Base-by-base conservation (phyloP, 2,113 vertebrate species). In the Hippocampus mohnikei region DNA sequence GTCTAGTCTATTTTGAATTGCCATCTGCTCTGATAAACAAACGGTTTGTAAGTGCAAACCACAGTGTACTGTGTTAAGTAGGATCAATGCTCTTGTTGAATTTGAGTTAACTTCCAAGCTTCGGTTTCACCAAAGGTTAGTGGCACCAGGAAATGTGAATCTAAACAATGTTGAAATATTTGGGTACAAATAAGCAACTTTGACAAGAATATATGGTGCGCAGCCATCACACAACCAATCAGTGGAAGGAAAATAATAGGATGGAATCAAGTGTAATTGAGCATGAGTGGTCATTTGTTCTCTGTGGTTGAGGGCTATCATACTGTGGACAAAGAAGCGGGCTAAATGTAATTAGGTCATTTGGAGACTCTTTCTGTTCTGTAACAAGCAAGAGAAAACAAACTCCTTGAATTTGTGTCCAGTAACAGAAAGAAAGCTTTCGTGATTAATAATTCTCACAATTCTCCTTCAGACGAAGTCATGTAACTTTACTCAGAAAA, bases 301-400 rank as follows among this genome's bases (percentile, higher is more conserved):
- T 66, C 10, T 25, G 0, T 64, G 6, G 3, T 20, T 64, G 41
- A 41, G 16, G 71, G 61, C 58, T 67, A 11, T 60, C 73, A 63
- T 48, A 21, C 18, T 53, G 41, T 64, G 27, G 60, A 75, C 37
- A 70, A 81, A 62, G 50, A 80, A 81, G 69, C 7, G 6, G 64
- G 60, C 46, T 50, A 21, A 50, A 20, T 8, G 15, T 48, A 61
- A 75, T 80, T 62, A 79, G 71, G 11, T 10, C 11, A 64, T 2
- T 27, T 73, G 29, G 48, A 80, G 73, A 73, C 71, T 60, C 56
- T 72, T 58, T 74, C 37, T 2, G 0, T 11, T 27, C 37, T 71
- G 66, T 64, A 12, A 42, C 67, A 11, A 25, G 12, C 5, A 41
- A 71, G 37, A 69, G 48, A 50, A 60, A 74, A 69, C n/a, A 58